Evolutionary conservation across 2,888 invertebrate genomes (phyloP), one percentile per base, ranked within the genome.

Genomic region (Tetrapedia diversipes): DNA sequence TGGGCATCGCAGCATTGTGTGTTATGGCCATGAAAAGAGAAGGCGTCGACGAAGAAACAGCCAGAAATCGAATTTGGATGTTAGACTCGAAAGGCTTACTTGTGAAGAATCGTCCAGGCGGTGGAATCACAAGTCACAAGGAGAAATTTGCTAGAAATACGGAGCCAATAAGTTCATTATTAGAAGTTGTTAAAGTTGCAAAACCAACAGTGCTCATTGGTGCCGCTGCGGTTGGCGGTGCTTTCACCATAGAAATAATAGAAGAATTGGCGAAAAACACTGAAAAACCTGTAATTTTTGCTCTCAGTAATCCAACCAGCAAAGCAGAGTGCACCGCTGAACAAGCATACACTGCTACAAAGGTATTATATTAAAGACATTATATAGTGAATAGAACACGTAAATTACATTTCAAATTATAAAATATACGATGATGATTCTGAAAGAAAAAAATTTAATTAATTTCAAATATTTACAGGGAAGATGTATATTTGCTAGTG

Each of bases 301-400:
- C 99, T 14, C 94, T 99, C 56, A 99, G 99, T 91, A 99, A 99
- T 93, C 99, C 99, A 66, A 99, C 99, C 66, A 95, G 95, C 92
- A 98, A 98, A 93, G 98, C 99, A 0, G 99, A 99, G 92, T 99
- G 99, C 91, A 99, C 99, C n/a, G 99, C 99, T n/a, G 97, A 98
- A 92, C 95, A 98, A 87, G 99, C 99, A 4, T 99, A 99, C 92
- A 94, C 92, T 47, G 92, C 95, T 34, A 79, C 79, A 1, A 54
- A 73, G 73, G 79, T 79, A 51, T 7, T 37, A 51, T 27, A 14
- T 10, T 11, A 14, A 14, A 39, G n/a, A n/a, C n/a, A n/a, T n/a
- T n/a, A n/a, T n/a, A n/a, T n/a, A n/a, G n/a, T n/a, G n/a, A n/a
- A n/a, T n/a, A n/a, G n/a, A n/a, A n/a, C n/a, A n/a, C n/a, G n/a